Conservation (phyloP, 2,888 invertebrate species). For the Bellardia bayeri region DNA sequence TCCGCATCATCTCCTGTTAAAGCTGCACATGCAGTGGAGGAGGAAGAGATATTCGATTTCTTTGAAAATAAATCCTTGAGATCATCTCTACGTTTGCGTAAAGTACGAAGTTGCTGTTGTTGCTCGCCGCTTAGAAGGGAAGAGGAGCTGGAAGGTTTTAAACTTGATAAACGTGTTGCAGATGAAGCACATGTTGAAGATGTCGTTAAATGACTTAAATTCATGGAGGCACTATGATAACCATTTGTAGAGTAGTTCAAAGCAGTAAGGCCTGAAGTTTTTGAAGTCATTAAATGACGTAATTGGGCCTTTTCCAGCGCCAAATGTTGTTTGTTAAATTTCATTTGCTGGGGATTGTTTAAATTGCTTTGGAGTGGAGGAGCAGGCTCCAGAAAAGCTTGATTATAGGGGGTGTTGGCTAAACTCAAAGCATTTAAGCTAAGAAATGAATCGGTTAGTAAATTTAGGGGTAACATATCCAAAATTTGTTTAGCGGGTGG, state of each 20-base stretch:
- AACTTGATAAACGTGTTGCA: not conserved
- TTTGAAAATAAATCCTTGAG: slow-evolving; percentile 43
- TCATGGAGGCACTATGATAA: slow-evolving; percentile 29
- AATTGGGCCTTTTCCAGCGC: slow-evolving; percentile 37
- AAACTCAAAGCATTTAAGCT: slow-evolving; percentile 66
- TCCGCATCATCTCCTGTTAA: not conserved
- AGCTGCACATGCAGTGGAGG: not conserved
- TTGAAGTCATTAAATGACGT: slow-evolving; percentile 40
- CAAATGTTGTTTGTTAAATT: slow-evolving; percentile 58
- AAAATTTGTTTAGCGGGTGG: slow-evolving; percentile 33
- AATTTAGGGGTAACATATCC: slow-evolving; percentile 63
- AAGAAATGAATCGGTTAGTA: slow-evolving; percentile 67
- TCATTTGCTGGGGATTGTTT: slow-evolving; percentile 51
- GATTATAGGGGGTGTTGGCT: slow-evolving; percentile 37
- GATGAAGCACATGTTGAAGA: not conserved
- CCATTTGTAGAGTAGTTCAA: slow-evolving; percentile 3
- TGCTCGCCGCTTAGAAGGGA: not conserved
- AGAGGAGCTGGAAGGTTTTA: not conserved
- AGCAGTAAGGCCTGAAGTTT: not conserved
- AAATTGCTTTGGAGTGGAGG: slow-evolving; percentile 4
- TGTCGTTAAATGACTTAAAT: slow-evolving; percentile 28
- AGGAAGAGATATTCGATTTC: slow-evolving; percentile 11
- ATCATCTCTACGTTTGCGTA: slow-evolving; percentile 62
- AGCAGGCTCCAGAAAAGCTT: not conserved
- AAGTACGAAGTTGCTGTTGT: slow-evolving; percentile 15